phyloP scores from a whole-genome alignment of 1,140 invertebrate genomes.

The Coelopa frigida region DNA sequence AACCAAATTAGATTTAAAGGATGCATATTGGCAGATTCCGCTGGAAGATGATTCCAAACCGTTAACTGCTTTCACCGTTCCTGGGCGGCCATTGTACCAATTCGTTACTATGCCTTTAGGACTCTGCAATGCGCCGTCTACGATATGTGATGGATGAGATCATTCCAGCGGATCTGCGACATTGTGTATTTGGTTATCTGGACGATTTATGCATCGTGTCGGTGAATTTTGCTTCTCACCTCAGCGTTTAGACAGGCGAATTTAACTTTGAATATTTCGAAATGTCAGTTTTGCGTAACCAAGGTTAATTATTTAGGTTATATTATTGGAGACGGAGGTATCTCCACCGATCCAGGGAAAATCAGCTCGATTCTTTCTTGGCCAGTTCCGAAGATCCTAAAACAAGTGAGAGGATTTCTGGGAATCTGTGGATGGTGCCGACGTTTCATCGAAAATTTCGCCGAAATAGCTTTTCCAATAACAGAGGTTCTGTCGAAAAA shows the following conservation, averaged over 20 bases:
- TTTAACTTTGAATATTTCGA: slow-evolving; percentile 6
- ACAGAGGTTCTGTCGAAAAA: slow-evolving; percentile 28
- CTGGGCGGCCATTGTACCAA: slow-evolving; percentile 37
- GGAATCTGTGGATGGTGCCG: slow-evolving; percentile 32
- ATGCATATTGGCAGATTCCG: slow-evolving; percentile 37
- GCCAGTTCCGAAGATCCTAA: slow-evolving; percentile 7
- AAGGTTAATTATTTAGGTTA: slow-evolving; percentile 13
- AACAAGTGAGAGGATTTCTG: slow-evolving; percentile 16
- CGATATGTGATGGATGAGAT: slow-evolving; percentile 14
- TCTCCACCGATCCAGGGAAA: slow-evolving; percentile 11
- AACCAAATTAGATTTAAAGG: slow-evolving; percentile 29
- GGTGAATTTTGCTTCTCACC: slow-evolving; percentile 19
- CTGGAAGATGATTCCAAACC: slow-evolving; percentile 20
- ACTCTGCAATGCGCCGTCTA: slow-evolving; percentile 34
- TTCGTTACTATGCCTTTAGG: slow-evolving; percentile 47
- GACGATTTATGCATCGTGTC: slow-evolving; percentile 27
- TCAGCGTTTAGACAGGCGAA: slow-evolving; percentile 13
- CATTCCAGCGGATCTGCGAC: slow-evolving; percentile 10
- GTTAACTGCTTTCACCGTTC: slow-evolving; percentile 46
- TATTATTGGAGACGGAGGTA: slow-evolving; percentile 10
- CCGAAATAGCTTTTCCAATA: slow-evolving; percentile 28
- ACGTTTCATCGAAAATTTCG: slow-evolving; percentile 35
- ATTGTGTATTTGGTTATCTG: slow-evolving; percentile 25
- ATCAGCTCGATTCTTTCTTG: slow-evolving; percentile 5
- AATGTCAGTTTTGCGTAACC: slow-evolving; percentile 11